Conservation (phyloP, 2,797 vertebrate genomes). For the Anableps anableps region DNA sequence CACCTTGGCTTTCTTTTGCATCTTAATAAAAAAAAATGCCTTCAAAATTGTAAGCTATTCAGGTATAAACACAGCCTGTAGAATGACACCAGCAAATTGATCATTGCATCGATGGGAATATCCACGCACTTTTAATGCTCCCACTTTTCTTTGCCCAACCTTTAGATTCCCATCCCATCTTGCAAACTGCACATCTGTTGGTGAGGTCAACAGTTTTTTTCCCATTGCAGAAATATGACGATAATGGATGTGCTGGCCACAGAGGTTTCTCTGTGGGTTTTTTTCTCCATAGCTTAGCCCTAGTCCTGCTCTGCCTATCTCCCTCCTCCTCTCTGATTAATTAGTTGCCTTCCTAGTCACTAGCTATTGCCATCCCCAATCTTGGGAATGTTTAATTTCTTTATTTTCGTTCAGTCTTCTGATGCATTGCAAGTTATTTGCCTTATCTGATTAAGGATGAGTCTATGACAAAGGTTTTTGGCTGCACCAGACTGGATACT, state of each 20-base stretch:
- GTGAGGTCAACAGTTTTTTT: slow-evolving; percentile 79
- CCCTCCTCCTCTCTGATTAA: slow-evolving; percentile 42
- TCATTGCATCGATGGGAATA: slow-evolving; percentile 29
- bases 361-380: slow-evolving; percentile 30
- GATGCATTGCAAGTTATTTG: neutral
- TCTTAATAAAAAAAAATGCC: neutral
- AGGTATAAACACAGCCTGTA: neutral
- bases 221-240: slow-evolving; percentile 73
- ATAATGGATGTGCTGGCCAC: slow-evolving; percentile 78
- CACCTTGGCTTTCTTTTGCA: neutral
- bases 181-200: slow-evolving; percentile 79
- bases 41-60: neutral
- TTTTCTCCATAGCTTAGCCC: slow-evolving; percentile 52
- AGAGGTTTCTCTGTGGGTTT: slow-evolving; percentile 75
- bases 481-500: slow-evolving; percentile 31
- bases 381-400: slow-evolving; percentile 30
- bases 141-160: slow-evolving; percentile 26
- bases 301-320: slow-evolving; percentile 47
- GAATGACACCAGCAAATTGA: slow-evolving; percentile 10
- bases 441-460: slow-evolving; percentile 17
- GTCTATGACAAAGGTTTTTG: slow-evolving; percentile 30
- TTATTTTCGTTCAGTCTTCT: slow-evolving; percentile 11
- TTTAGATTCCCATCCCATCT: slow-evolving; percentile 45
- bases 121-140: slow-evolving; percentile 31
- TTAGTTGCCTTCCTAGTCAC: slow-evolving; percentile 36